A percentile compares a stretch with the other conserved stretches of the same genome.
Conservation (phyloP, 2,113 vertebrate genomes). For the Lycocorax pyrrhopterus region DNA sequence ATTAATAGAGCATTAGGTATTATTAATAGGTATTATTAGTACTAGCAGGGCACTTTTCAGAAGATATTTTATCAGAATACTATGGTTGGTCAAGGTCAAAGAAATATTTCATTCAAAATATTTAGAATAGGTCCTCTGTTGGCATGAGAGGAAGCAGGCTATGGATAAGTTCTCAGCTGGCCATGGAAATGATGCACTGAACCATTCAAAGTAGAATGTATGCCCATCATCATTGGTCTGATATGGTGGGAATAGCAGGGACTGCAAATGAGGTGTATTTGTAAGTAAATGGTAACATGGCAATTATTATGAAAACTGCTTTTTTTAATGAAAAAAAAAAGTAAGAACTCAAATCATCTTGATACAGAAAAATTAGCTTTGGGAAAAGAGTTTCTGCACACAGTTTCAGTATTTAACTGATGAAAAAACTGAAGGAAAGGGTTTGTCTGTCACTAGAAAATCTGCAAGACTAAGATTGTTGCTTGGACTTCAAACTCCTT, state of each 20-base stretch:
- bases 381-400: not conserved
- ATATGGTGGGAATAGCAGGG: not conserved
- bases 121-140: not conserved
- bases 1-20: not conserved
- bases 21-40: not conserved
- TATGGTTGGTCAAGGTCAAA: not conserved
- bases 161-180: not conserved
- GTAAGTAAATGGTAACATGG: not conserved
- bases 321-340: not conserved
- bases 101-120: not conserved
- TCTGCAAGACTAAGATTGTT: slow-evolving; percentile 3
- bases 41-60: not conserved
- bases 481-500: slow-evolving; percentile 41
- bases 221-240: not conserved
- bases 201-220: not conserved
- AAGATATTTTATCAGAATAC: not conserved
- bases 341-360: not conserved
- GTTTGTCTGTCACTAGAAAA: slow-evolving; percentile 13
- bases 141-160: not conserved
- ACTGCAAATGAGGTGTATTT: not conserved
- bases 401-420: not conserved
- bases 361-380: not conserved
- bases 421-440: not conserved
- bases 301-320: not conserved
- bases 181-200: not conserved